phyloP scores from a whole-genome alignment of 2,888 invertebrate genomes.

The Dasysyrphus tricinctus region DNA sequence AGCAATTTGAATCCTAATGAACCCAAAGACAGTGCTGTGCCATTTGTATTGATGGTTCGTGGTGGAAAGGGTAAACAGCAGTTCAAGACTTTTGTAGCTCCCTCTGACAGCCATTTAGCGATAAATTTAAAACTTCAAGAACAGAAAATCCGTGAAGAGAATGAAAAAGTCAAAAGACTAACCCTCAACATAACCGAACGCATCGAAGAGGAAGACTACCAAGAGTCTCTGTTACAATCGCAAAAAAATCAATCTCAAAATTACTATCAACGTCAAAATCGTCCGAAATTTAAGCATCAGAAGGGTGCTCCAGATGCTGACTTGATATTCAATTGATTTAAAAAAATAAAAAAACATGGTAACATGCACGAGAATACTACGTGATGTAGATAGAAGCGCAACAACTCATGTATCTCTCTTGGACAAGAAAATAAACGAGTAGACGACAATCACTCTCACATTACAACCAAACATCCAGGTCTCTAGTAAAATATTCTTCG shows the following conservation, averaged over 20 bases:
- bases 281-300: constrained; percentile 94
- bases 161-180: constrained; percentile 91
- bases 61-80: constrained; percentile 93
- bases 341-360: constrained; percentile 27
- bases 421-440: constrained; percentile 51
- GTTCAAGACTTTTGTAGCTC: constrained; percentile 95
- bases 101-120: constrained; percentile 93
- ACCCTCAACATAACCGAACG: constrained; percentile 98
- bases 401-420: constrained; percentile 51
- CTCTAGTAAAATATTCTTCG: constrained; percentile 43
- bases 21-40: constrained; percentile 88
- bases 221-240: constrained; percentile 87
- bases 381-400: constrained; percentile 61
- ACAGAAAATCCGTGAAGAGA: constrained; percentile 91
- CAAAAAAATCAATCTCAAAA: constrained; percentile 89
- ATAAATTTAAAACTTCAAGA: constrained; percentile 95
- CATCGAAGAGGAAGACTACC: constrained; percentile 97
- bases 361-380: constrained; percentile 54
- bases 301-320: constrained; percentile 98
- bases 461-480: constrained; percentile 51
- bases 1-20: constrained; percentile 83
- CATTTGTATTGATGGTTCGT: constrained; percentile 96
- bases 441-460: constrained; percentile 43
- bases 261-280: constrained; percentile 85
- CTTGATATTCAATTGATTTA: constrained; percentile 88